Evolutionary conservation across 1,140 invertebrate species (phyloP), one percentile per base, ranked within the genome.

Genomic region (Drosophila bipectinata): DNA sequence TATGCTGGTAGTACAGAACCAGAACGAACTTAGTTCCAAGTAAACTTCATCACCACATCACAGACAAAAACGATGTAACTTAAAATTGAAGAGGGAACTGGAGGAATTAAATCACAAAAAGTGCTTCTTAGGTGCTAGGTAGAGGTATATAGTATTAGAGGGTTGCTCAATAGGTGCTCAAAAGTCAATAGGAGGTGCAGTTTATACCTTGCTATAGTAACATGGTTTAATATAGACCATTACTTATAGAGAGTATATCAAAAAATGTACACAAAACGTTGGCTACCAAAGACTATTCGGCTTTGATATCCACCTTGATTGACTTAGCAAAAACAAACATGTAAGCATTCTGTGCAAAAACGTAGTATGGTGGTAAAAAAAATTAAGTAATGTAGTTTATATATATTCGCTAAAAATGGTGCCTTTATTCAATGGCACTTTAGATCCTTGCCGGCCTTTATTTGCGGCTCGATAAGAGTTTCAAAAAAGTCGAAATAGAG

Each of bases 321-420:
- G 44, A 79, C 34, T 71, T 55, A 26, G 71, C 79, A 87, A 88
- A 87, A 87, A 73, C 83, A 88, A 87, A 88, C 76, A 88, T 79
- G 76, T 88, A 88, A 88, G 83, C 83, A 88, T 88, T 26, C 78
- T 87, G 71, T 87, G 82, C 82, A 88, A 88, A 88, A 79, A 78
- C 74, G 68, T 77, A 77, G 28, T 55, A 30, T 47, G 30, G 26
- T 26, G 53, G 59, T 4, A 8, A 57, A 73, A 56, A 58, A 58
- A 32, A 58, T 63, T 49, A 52, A 49, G 66, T 15, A 18, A 56
- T 48, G 39, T 32, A 32, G n/a, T 57, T 44, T 39, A 58, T 61
- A 73, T 56, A 52, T 72, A 64, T 55, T 59, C 45, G 24, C 32
- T 75, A 81, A 74, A 54, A 54, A 48, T 64, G 47, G 41, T 56